phyloP scores from a whole-genome alignment of 92 coral and sea anemone genomes.

The Pocillopora meandrina region DNA sequence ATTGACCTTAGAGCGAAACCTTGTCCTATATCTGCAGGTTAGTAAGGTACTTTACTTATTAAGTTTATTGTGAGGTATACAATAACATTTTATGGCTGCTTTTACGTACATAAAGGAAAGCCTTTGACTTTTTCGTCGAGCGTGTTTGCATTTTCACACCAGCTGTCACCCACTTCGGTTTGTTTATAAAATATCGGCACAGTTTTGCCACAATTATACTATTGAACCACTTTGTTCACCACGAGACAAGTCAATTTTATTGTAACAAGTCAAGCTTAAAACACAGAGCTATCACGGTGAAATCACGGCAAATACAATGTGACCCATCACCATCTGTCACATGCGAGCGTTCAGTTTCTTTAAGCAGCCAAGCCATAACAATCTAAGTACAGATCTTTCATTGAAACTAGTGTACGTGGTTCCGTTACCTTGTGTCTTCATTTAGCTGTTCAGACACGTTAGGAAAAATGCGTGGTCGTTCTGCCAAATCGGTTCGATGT shows the following conservation, averaged over 20 bases:
- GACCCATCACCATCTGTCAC: constrained; percentile 13
- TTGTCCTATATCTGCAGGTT: constrained; percentile 21
- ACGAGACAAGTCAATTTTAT: constrained; percentile 42
- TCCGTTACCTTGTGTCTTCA: constrained; percentile 23
- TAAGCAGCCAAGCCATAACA: constrained; percentile 26
- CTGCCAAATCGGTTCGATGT: constrained; percentile 45
- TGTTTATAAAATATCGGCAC: too few relatives aligned
- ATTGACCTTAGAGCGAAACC: background rate
- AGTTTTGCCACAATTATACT: constrained; percentile 15
- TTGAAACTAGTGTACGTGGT: constrained; percentile 32
- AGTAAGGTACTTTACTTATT: constrained; percentile 27
- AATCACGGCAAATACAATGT: constrained; percentile 44
- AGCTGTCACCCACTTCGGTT: too few relatives aligned
- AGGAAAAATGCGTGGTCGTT: constrained; percentile 44
- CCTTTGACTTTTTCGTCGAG: constrained; percentile 25
- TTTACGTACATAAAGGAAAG: constrained; percentile 26
- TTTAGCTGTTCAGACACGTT: constrained; percentile 35
- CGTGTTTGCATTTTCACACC: background rate
- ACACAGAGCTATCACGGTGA: constrained; percentile 50
- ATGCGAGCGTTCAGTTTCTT: constrained; percentile 47
- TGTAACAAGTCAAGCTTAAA: constrained; percentile 42
- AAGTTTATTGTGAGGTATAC: constrained; percentile 31
- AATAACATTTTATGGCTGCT: constrained; percentile 30
- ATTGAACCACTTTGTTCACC: constrained; percentile 54
- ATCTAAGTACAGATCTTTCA: constrained; percentile 28